Base-by-base conservation (phyloP, 1,140 invertebrate genomes). In the Drosophila tropicalis region DNA sequence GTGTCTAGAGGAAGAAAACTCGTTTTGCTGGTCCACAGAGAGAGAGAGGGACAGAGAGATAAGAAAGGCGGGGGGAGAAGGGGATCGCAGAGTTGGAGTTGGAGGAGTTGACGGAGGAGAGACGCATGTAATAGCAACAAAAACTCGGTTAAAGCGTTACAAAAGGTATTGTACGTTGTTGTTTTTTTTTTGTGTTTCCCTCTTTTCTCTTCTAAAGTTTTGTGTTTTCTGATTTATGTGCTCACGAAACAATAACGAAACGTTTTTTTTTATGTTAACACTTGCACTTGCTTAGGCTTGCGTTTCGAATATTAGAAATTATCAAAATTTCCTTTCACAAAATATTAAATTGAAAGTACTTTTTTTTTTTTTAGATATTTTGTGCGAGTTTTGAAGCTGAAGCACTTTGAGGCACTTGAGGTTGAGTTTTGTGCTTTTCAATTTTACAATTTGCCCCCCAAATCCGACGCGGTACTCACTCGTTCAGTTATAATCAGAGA, bases 261-360 rank as follows among this genome's bases (percentile, higher is more conserved):
- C 54, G 41, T 55, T 61, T 61, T 70, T 61, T 70, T 60, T 32
- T n/a, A 57, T 17, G 54, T 68, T 83, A 87, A 79, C 83, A 86
- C 83, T 86, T 79, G 83, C 79, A 76, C 83, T 79, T 64, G 68
- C 70, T 86, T 51, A 78, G 70, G 81, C 81, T 82, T 85, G 86
- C 81, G 70, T 70, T 39, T 25, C 36, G 15, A 51, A 51, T 51
- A 22, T 51, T 51, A 4, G 9, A 22, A 22, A 51, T 51, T 51
- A 51, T 51, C 19, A 9, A 51, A 51, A 12, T 51, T 19, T 12
- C 6, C 2, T 10, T 22, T 51, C 44, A 51, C 44, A 19, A 65
- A 19, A 62, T 54, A 40, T 57, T 13, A 39, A 36, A 36, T 61
- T 62, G 57, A 6, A 19, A 22, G 19, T 62, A 39, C 55, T 47